These are phyloP conservation scores for Chamaetylas fuelleborni DNA, from an alignment of 2,113 vertebrate genomes.

Conservation along the genomic window DNA sequence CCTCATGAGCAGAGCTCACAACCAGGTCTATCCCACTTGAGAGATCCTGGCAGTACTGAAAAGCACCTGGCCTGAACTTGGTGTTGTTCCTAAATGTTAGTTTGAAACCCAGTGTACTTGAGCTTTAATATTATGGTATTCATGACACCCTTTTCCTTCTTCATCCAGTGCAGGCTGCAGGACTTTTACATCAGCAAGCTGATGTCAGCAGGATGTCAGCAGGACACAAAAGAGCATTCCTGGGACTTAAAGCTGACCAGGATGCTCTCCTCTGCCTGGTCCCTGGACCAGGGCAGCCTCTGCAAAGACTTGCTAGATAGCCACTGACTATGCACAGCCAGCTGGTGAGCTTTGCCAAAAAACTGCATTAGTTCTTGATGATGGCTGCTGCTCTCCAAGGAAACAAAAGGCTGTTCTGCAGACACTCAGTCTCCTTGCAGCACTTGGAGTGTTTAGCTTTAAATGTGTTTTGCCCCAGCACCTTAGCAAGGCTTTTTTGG, in stretches of 20 bases:
- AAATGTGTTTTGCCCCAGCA: neutral
- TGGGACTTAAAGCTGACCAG: neutral
- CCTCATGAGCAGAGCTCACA: neutral
- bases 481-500: slow-evolving; percentile 2
- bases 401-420: neutral
- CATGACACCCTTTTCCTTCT: neutral
- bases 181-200: neutral
- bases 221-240: neutral
- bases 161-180: neutral
- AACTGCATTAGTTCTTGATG: neutral
- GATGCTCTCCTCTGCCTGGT: neutral
- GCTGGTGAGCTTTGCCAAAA: neutral
- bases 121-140: neutral
- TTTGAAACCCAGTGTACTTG: neutral
- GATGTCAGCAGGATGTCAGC: neutral
- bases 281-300: neutral
- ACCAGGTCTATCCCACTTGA: neutral
- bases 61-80: neutral
- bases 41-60: accelerated
- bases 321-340: neutral
- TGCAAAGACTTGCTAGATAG: neutral
- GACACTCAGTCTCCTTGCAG: neutral
- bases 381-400: neutral
- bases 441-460: neutral
- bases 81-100: neutral